Evolutionary conservation across 1,140 invertebrate species (phyloP).

Genomic region (Cotesia vestalis): DNA sequence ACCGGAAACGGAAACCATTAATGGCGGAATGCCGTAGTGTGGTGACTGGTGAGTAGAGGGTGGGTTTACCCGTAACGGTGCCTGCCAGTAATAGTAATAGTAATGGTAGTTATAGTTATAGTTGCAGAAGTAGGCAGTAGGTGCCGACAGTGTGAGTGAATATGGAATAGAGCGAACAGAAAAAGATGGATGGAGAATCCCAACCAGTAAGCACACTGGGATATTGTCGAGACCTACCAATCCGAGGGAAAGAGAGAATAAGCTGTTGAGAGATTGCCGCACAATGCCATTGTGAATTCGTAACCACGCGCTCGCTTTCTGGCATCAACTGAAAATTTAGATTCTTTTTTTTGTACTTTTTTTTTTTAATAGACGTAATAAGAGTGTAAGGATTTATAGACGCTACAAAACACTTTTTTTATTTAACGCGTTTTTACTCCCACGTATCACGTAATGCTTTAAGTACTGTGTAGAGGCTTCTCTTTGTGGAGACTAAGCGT

Average conservation of each 20-base stretch:
- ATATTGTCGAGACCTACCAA: no score
- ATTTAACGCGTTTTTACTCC: neutral
- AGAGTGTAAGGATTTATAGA: neutral
- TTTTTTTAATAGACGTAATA: neutral
- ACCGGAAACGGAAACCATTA: conserved; percentile 47
- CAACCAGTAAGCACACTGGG: neutral
- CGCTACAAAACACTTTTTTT: neutral
- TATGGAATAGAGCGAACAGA: conserved; percentile 18
- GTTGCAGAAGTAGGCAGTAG: no score
- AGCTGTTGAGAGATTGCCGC: conserved; percentile 38
- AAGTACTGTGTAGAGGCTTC: no score
- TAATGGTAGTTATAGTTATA: no score
- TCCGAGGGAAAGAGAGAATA: conserved; percentile 23
- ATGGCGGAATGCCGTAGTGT: conserved; percentile 34
- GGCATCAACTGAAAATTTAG: conserved; percentile 19
- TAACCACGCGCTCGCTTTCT: conserved; percentile 42
- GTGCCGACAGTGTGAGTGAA: conserved; percentile 9
- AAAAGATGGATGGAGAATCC: conserved; percentile 16
- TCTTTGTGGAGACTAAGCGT: no score
- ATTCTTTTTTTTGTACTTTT: conserved; percentile 2
- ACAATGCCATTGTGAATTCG: conserved; percentile 54
- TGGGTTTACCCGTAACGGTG: neutral
- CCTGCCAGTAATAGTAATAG: no score
- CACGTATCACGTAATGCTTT: no score
- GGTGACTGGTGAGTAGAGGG: conserved; percentile 23